Evolutionary conservation across 2,888 invertebrate genomes (phyloP).

Genomic region (Dexiosoma caninum): DNA sequence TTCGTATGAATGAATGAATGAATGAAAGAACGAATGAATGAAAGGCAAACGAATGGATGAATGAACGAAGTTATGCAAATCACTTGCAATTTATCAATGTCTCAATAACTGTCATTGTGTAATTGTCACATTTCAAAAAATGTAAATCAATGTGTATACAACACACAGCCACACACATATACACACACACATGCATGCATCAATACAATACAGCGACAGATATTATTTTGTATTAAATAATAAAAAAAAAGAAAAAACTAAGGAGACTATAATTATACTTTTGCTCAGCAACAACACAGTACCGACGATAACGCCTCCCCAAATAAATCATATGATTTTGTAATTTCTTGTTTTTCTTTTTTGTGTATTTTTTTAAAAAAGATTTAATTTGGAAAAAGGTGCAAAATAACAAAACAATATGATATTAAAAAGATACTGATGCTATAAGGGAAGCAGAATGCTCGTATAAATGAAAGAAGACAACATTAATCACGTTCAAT

Average conservation of each 20-base stretch:
- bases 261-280: constrained; percentile 1
- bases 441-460: not conserved
- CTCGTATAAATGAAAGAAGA: not conserved
- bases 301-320: not conserved
- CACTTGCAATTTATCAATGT: constrained; percentile 63
- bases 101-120: constrained; percentile 64
- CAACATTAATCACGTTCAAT: not conserved
- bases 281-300: not conserved
- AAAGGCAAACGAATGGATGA: constrained; percentile 20
- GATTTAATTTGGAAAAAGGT: not conserved
- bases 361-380: constrained; percentile 20
- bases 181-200: not conserved
- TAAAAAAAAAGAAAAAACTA: not conserved
- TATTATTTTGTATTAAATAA: constrained; percentile 17
- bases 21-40: no score
- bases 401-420: not conserved
- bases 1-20: not conserved
- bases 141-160: constrained; percentile 57
- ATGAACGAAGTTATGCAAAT: constrained; percentile 63
- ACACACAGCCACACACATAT: constrained; percentile 13
- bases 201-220: not conserved
- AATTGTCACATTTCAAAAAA: constrained; percentile 65
- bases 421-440: not conserved
- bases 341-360: not conserved
- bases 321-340: constrained; percentile 15